phyloP scores from a whole-genome alignment of 2,113 vertebrate genomes.

The Phalacrocorax aristotelis region DNA sequence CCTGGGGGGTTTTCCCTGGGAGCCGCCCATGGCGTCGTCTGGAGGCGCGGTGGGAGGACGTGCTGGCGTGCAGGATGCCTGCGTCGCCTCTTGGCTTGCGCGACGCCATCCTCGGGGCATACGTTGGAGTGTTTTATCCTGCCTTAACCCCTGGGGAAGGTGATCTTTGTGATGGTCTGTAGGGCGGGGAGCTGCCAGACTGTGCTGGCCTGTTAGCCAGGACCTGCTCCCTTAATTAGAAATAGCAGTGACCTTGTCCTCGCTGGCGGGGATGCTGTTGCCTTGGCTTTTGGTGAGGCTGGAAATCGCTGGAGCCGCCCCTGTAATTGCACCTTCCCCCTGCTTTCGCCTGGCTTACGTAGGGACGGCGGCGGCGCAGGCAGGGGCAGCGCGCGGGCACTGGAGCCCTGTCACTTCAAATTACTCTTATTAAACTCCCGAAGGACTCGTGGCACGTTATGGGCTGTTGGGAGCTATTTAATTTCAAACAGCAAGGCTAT shows the following conservation, averaged over 20 bases:
- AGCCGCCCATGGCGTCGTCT: not conserved
- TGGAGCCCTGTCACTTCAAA: conserved; percentile 28
- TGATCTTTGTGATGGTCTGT: rapidly evolving
- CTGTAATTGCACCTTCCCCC: not conserved
- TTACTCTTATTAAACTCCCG: not conserved
- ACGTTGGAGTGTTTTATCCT: rapidly evolving
- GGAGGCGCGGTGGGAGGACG: not conserved
- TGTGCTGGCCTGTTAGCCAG: not conserved
- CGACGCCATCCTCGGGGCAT: not conserved
- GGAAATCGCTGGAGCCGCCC: not conserved
- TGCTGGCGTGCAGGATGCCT: rapidly evolving
- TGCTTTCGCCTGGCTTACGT: not conserved
- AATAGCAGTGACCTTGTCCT: not conserved
- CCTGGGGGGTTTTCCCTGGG: not conserved
- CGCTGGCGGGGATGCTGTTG: not conserved
- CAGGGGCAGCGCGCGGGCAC: not conserved
- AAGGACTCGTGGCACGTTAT: not conserved
- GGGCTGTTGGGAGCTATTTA: not conserved
- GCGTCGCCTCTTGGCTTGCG: not conserved
- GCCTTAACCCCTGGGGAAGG: rapidly evolving
- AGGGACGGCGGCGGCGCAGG: not conserved
- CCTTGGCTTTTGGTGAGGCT: not conserved
- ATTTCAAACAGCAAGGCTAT: not conserved
- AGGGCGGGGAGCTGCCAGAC: not conserved
- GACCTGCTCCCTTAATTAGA: not conserved